Base-by-base conservation (phyloP, 1,140 invertebrate genomes). In the Panonychus citri region DNA sequence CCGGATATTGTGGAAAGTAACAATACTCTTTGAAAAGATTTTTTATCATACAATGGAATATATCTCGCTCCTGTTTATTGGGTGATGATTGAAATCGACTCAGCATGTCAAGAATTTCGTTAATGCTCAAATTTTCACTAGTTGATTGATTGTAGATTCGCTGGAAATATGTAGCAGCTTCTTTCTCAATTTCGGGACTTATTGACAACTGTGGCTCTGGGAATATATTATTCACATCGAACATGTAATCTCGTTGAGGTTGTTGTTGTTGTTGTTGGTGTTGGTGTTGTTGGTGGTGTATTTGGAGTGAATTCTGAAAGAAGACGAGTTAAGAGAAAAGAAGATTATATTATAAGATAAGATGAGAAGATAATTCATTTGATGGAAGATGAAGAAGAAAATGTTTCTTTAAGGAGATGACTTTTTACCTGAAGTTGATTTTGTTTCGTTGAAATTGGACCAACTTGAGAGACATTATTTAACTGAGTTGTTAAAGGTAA, bases 1-100 rank as follows among this genome's bases (percentile, higher is more conserved):
- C 93, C 0, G 94, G 94, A 72, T 99, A 99, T 67, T 96, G 89
- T 1, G 88, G 87, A 66, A 98, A 97, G 68, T 97, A 99, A 63
- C 82, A 78, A 68, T 96, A 97, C 68, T 99, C 94, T 71, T 98
- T 94, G 70, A 97, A 97, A 3, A 99, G 74, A 71, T 97, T 98
- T 27, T 89, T 75, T 49, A 99, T 71, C 87, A 98, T 97, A 66
- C 94, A 98, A 19, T 80, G 79, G 67, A 93, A 96, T 0, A 98
- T 87, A 65, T 81, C 78, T 69, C 82, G 77, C 68, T 96, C 90
- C 59, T 85, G 77, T 65, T 86, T 84, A 62, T 77, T 81, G 0
- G 75, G 75, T 0, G 90, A 94, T 57, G 94, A 86, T 69, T 93
- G 85, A 70, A 96, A 64, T 30, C 56, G 42, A 25, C 94, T 94